Conservation (phyloP, 2,888 invertebrate species). For the Cerastis rubricosa region DNA sequence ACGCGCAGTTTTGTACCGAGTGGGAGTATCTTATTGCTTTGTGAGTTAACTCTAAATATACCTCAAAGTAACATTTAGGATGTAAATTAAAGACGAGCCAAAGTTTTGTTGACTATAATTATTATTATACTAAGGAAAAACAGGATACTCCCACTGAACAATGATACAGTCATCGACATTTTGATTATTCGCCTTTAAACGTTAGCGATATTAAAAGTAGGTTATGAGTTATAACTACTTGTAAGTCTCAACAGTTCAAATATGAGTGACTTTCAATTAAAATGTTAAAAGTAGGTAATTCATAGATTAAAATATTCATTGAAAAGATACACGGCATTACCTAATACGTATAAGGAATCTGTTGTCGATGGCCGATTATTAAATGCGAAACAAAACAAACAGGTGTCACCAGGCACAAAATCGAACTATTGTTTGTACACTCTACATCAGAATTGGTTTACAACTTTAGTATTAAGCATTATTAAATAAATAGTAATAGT, state of each 20-base stretch:
- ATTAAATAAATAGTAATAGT: constrained; percentile 39
- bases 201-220: constrained; percentile 37
- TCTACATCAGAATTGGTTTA: constrained; percentile 77
- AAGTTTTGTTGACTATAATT: constrained; percentile 69
- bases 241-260: constrained; percentile 54
- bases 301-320: constrained; percentile 47
- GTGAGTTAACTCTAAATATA: constrained; percentile 66
- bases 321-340: constrained; percentile 27
- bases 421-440: constrained; percentile 67
- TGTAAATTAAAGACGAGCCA: constrained; percentile 68
- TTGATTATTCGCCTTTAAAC: constrained; percentile 47
- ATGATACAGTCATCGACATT: constrained; percentile 63
- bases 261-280: constrained; percentile 54
- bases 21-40: constrained; percentile 68
- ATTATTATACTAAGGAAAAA: constrained; percentile 67
- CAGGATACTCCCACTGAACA: constrained; percentile 62
- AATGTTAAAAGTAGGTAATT: constrained; percentile 52
- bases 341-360: constrained; percentile 49
- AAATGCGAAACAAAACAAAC: constrained; percentile 48
- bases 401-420: constrained; percentile 65
- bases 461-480: constrained; percentile 57
- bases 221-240: constrained; percentile 45
- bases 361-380: constrained; percentile 64
- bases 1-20: constrained; percentile 39
- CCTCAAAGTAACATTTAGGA: constrained; percentile 69